Evolutionary conservation across 2,888 invertebrate genomes (phyloP).

Genomic region (Sialis fuliginosa): DNA sequence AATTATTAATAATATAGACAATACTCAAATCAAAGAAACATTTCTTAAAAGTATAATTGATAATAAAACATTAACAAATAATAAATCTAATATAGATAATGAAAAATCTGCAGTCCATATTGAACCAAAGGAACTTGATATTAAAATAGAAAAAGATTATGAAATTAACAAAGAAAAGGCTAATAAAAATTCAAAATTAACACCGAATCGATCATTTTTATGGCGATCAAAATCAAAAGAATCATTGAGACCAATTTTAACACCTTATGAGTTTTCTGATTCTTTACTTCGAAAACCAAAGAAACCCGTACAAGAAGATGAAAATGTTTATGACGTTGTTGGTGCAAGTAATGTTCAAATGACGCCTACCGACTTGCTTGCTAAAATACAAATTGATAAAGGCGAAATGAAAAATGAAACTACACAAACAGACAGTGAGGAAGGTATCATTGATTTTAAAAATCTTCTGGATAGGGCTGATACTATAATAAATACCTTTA

Average conservation of each 20-base stretch:
- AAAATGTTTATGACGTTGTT: too few relatives aligned
- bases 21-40: background rate
- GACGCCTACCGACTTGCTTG: too few relatives aligned
- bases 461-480: too few relatives aligned
- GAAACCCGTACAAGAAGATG: background rate
- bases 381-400: too few relatives aligned
- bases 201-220: constrained; percentile 48
- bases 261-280: background rate
- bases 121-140: background rate
- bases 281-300: background rate
- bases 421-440: too few relatives aligned
- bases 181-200: constrained; percentile 9
- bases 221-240: constrained; percentile 32
- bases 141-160: constrained; percentile 15
- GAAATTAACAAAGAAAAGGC: constrained; percentile 22
- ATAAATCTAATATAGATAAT: background rate
- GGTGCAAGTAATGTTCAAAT: too few relatives aligned
- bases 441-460: too few relatives aligned
- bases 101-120: background rate
- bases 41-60: background rate
- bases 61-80: background rate
- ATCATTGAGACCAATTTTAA: constrained; percentile 1
- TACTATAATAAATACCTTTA: too few relatives aligned
- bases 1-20: background rate
- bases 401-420: too few relatives aligned